These are phyloP conservation scores for Hemicentrotus pulcherrimus DNA, from an alignment of 35 echinoderm and acorn worm genomes.

Conservation along the genomic window DNA sequence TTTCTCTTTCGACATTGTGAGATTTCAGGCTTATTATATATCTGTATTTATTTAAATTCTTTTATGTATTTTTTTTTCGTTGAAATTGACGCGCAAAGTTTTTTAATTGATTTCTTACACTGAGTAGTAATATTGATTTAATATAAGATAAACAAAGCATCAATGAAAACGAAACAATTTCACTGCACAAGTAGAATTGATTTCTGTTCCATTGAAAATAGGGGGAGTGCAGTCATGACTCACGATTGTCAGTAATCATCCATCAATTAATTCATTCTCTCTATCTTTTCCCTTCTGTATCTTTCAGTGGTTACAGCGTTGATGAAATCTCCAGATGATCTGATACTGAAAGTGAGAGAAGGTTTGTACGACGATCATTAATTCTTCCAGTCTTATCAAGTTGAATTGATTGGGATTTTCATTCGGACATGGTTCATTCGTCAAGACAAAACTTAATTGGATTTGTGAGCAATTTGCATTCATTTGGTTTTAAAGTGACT, in stretches of 20 bases:
- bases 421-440: background rate
- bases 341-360: conserved; percentile 72
- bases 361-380: conserved; percentile 27
- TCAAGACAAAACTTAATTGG: background rate
- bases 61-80: no score
- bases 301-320: conserved; percentile 66
- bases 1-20: no score
- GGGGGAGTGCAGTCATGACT: background rate
- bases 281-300: background rate
- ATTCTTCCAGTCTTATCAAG: background rate
- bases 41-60: no score
- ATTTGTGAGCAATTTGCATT: background rate
- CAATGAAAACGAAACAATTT: no score
- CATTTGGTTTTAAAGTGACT: no score
- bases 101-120: no score
- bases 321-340: conserved; percentile 70
- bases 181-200: no score
- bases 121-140: no score
- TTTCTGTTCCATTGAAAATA: background rate
- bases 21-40: no score
- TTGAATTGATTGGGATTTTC: background rate
- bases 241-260: background rate
- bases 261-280: background rate
- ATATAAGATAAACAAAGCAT: no score
- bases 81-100: no score